A percentile compares a stretch with the other conserved stretches of the same genome.
Evolutionary conservation across 2,113 vertebrate genomes (phyloP).

Genomic region (Podocnemis expansa): DNA sequence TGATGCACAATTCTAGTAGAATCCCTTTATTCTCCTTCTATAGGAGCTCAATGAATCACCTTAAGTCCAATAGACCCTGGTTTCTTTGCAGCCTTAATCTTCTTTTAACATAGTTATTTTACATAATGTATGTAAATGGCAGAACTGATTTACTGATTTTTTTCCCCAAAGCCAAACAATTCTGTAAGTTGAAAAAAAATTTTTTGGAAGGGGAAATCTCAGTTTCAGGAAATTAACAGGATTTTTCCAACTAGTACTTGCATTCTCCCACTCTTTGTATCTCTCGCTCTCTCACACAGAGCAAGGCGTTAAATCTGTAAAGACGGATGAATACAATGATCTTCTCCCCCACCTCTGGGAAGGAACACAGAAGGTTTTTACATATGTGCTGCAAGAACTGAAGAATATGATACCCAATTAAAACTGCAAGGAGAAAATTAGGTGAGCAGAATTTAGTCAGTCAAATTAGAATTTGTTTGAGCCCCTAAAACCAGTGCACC

Average conservation of each 20-base stretch:
- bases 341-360: neutral
- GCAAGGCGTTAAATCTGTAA: neutral
- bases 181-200: neutral
- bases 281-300: neutral
- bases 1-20: neutral
- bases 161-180: neutral
- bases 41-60: neutral
- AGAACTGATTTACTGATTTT: neutral
- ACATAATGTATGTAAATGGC: neutral
- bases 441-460: neutral
- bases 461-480: neutral
- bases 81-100: neutral
- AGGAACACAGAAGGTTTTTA: neutral
- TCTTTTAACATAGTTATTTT: neutral
- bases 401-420: neutral
- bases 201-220: accelerated
- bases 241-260: neutral
- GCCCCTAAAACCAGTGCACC: accelerated
- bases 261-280: neutral
- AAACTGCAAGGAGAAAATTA: neutral
- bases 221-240: neutral
- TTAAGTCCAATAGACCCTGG: too few relatives aligned
- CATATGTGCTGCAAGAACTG: neutral
- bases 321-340: neutral
- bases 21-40: neutral